These are phyloP conservation scores for Notolepis coatsorum DNA, from an alignment of 2,797 vertebrate species.

Conservation along the genomic window DNA sequence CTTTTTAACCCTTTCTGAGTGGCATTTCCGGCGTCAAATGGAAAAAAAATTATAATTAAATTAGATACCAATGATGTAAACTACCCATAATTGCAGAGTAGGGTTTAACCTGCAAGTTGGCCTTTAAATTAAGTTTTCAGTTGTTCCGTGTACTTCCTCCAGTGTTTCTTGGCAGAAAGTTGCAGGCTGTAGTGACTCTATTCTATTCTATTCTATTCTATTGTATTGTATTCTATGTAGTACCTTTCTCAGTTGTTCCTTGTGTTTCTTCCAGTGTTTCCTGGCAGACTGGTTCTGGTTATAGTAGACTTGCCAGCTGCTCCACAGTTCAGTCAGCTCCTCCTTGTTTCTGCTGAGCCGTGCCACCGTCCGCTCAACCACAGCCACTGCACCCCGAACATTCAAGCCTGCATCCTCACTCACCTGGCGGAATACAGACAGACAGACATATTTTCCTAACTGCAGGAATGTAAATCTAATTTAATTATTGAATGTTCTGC, in stretches of 20 bases:
- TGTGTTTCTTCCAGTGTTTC: conserved; percentile 79
- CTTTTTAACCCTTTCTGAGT: too few species aligned
- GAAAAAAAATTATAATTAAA: too few species aligned
- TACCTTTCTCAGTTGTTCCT: conserved; percentile 8
- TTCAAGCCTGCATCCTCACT: conserved; percentile 73
- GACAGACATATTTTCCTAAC: conserved; percentile 4
- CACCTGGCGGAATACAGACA: conserved; percentile 67
- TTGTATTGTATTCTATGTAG: too few species aligned
- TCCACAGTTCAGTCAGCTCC: conserved; percentile 79
- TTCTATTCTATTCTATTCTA: too few species aligned
- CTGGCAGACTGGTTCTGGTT: conserved; percentile 74
- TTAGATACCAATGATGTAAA: too few species aligned
- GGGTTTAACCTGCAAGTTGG: too few species aligned
- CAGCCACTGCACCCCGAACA: conserved; percentile 62
- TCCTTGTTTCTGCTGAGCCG: conserved; percentile 76
- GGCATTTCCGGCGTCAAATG: too few species aligned
- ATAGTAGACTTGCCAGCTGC: conserved; percentile 73
- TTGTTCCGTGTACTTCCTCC: conserved; percentile 78
- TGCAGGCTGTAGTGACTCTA: too few species aligned
- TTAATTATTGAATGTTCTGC: too few species aligned
- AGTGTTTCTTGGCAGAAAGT: too few species aligned
- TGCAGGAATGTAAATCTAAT: too few species aligned
- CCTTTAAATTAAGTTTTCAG: conserved; percentile 72
- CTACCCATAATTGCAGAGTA: too few species aligned
- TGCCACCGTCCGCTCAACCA: conserved; percentile 73